Evolutionary conservation across 2,888 invertebrate species (phyloP).

Genomic region (Nysson spinosus): DNA sequence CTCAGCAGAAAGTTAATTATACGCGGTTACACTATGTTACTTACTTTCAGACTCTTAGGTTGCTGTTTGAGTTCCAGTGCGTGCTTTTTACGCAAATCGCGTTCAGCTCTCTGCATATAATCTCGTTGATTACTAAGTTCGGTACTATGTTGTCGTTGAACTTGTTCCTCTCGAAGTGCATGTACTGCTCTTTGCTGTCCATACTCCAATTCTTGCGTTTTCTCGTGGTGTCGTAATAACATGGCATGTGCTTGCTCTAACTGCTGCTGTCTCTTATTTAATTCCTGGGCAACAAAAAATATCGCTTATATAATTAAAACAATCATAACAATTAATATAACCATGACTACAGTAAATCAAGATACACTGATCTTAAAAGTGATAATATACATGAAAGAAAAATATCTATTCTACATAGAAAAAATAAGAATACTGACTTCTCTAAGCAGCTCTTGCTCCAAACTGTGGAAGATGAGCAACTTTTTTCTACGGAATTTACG

Average conservation of each 20-base stretch:
- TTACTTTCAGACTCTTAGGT: slow-evolving; percentile 97
- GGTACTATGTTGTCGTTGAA: slow-evolving; percentile 93
- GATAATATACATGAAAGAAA: not conserved
- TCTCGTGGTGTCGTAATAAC: slow-evolving; percentile 96
- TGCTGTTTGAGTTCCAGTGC: slow-evolving; percentile 98
- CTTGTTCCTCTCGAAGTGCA: slow-evolving; percentile 91
- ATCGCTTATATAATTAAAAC: not conserved
- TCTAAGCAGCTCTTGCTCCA: slow-evolving; percentile 93
- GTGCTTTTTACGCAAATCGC: slow-evolving; percentile 97
- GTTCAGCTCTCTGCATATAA: slow-evolving; percentile 96
- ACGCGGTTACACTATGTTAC: not conserved
- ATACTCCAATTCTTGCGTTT: slow-evolving; percentile 97
- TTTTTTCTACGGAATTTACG: slow-evolving; percentile 94
- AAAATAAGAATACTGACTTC: slow-evolving; percentile 81
- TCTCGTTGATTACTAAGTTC: slow-evolving; percentile 97
- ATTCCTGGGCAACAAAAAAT: slow-evolving; percentile 82
- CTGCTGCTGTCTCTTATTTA: slow-evolving; percentile 96
- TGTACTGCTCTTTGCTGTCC: slow-evolving; percentile 97
- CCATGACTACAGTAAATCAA: too few species aligned
- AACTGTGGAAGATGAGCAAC: slow-evolving; percentile 89
- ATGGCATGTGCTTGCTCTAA: slow-evolving; percentile 96
- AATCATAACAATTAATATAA: not conserved
- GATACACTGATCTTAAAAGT: not conserved
- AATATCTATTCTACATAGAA: slow-evolving; percentile 1
- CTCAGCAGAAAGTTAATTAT: too few species aligned